A percentile compares a stretch with the other conserved stretches of the same genome.
Conservation (phyloP, 2,888 invertebrate species). For the Allacma fusca region DNA sequence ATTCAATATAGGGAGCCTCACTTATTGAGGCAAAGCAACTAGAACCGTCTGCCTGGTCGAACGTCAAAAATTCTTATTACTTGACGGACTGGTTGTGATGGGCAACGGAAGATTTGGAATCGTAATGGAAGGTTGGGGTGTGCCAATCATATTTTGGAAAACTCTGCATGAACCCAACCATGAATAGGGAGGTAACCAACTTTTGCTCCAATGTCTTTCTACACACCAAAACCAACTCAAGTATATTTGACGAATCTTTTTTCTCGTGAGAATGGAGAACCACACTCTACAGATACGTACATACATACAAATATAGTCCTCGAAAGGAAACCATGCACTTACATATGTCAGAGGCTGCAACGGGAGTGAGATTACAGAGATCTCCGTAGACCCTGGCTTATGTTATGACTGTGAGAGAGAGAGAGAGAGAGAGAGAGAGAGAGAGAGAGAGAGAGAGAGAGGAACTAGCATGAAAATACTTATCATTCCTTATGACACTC, state of each 20-base stretch:
- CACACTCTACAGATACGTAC: too few species aligned
- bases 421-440: too few species aligned
- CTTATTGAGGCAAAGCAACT: too few species aligned
- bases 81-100: conserved; percentile 41
- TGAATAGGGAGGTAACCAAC: conserved; percentile 50
- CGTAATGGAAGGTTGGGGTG: conserved; percentile 41
- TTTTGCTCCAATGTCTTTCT: conserved; percentile 41
- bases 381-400: too few species aligned
- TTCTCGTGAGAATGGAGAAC: neutral
- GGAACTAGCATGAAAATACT: too few species aligned
- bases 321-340: too few species aligned
- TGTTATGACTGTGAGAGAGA: too few species aligned
- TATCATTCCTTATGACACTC: too few species aligned
- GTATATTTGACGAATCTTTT: conserved; percentile 21
- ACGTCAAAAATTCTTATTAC: conserved; percentile 9
- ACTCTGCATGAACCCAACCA: conserved; percentile 54
- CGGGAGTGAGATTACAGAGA: too few species aligned
- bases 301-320: too few species aligned
- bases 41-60: neutral
- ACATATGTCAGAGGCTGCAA: too few species aligned
- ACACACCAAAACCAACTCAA: conserved; percentile 19
- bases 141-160: conserved; percentile 56
- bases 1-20: neutral
- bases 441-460: too few species aligned
- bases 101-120: conserved; percentile 46